A percentile compares a stretch with the other conserved stretches of the same genome.
Conservation (phyloP, 2,888 invertebrate genomes). For the Amiota minor region DNA sequence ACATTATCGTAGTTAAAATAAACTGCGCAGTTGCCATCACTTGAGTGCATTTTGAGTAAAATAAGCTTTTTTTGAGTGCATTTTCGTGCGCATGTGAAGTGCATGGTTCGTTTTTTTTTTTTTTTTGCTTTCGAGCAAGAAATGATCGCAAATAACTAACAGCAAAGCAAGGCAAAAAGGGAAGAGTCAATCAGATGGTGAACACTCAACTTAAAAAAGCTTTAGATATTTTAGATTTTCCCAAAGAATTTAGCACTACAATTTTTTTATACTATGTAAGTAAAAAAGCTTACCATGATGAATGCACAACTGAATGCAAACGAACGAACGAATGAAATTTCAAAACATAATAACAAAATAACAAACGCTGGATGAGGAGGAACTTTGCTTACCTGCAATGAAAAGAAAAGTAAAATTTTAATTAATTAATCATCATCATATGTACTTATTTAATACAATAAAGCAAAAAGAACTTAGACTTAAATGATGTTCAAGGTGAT, state of each 20-base stretch:
- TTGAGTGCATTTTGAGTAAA: constrained; percentile 4
- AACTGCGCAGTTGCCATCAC: constrained; percentile 19
- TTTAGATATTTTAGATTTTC: not conserved
- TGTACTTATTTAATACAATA: no score
- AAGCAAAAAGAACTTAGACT: no score
- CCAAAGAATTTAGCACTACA: not conserved
- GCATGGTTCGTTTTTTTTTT: not conserved
- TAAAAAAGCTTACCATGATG: constrained; percentile 14
- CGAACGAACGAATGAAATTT: not conserved
- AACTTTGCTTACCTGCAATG: constrained; percentile 55
- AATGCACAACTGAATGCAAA: constrained; percentile 15
- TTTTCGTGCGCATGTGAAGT: not conserved
- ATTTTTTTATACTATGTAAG: not conserved
- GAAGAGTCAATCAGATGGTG: no score
- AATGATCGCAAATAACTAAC: no score
- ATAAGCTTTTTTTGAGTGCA: constrained; percentile 26
- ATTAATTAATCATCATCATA: constrained; percentile 9
- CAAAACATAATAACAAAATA: constrained; percentile 3
- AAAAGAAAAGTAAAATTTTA: constrained; percentile 17
- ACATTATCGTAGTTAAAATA: constrained; percentile 19
- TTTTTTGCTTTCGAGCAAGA: not conserved
- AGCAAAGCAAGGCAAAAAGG: no score
- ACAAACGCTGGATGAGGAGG: not conserved
- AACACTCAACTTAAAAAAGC: no score
- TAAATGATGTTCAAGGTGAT: no score